Conservation (phyloP, 2,113 vertebrate genomes). For the Neogale vison region DNA sequence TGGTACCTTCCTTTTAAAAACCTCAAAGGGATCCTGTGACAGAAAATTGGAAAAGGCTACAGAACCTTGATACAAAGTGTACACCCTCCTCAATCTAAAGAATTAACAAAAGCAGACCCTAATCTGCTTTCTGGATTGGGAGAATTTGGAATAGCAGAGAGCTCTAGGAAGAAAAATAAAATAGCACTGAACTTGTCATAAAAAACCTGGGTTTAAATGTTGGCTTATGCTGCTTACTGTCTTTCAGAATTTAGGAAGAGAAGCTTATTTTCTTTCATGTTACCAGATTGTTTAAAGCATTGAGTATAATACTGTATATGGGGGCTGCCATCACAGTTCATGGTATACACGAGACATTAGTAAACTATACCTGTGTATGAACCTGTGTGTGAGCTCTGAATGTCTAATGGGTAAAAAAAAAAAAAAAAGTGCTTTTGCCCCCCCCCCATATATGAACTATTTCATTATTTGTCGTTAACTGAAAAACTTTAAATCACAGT, state of each 20-base stretch:
- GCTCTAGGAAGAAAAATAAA: constrained; percentile 13
- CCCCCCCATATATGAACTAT: background rate
- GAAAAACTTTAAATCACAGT: background rate
- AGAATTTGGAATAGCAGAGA: background rate
- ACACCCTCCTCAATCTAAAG: background rate
- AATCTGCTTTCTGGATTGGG: background rate
- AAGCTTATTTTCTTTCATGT: background rate
- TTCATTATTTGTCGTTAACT: constrained; percentile 9
- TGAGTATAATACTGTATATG: background rate
- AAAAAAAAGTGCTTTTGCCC: background rate
- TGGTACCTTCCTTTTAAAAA: background rate
- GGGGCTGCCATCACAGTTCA: background rate
- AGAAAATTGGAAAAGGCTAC: constrained; percentile 2
- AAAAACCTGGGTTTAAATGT: constrained; percentile 24
- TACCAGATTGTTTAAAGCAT: background rate
- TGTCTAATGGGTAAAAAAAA: background rate
- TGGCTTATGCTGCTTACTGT: background rate
- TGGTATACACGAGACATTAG: background rate
- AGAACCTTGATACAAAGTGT: background rate
- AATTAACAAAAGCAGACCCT: background rate
- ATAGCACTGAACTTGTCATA: background rate
- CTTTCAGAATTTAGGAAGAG: constrained; percentile 3
- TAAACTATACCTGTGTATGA: background rate
- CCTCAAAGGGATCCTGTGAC: background rate
- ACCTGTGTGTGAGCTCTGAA: background rate